These are phyloP conservation scores for Esox niger DNA, from an alignment of 2,113 vertebrate genomes.

Conservation along the genomic window DNA sequence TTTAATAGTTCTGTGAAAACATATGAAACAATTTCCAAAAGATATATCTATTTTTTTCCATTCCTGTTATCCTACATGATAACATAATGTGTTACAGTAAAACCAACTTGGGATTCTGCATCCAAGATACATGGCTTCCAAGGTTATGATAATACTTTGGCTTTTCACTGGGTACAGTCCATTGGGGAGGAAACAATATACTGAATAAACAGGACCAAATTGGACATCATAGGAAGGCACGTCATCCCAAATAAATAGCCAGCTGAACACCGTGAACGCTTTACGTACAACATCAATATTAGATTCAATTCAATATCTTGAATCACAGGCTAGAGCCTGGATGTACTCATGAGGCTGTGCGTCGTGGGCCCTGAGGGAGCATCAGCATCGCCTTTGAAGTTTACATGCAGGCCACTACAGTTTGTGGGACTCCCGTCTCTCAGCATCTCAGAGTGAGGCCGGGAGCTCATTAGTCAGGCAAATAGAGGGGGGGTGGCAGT, in stretches of 20 bases:
- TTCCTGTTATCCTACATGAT: too few species aligned
- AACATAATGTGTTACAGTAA: too few species aligned
- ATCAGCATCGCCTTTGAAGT: neutral
- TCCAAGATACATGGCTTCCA: too few species aligned
- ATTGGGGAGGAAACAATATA: too few species aligned
- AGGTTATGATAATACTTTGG: too few species aligned
- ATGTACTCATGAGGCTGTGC: neutral
- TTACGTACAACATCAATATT: neutral
- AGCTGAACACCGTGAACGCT: neutral
- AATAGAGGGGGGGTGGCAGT: constrained; percentile 14
- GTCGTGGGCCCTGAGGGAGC: neutral
- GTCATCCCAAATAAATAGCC: neutral
- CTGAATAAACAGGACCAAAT: too few species aligned
- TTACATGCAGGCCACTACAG: constrained; percentile 3
- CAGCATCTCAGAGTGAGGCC: neutral
- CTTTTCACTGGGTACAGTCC: too few species aligned
- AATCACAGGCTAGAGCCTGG: neutral
- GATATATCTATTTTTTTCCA: too few species aligned
- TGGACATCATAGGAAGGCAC: neutral
- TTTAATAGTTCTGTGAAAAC: too few species aligned
- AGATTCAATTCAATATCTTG: neutral
- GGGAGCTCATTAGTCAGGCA: constrained; percentile 42
- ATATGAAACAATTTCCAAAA: too few species aligned
- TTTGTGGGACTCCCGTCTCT: neutral
- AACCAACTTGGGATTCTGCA: too few species aligned